phyloP scores from a whole-genome alignment of 2,113 vertebrate genomes.

The Trichechus manatus region DNA sequence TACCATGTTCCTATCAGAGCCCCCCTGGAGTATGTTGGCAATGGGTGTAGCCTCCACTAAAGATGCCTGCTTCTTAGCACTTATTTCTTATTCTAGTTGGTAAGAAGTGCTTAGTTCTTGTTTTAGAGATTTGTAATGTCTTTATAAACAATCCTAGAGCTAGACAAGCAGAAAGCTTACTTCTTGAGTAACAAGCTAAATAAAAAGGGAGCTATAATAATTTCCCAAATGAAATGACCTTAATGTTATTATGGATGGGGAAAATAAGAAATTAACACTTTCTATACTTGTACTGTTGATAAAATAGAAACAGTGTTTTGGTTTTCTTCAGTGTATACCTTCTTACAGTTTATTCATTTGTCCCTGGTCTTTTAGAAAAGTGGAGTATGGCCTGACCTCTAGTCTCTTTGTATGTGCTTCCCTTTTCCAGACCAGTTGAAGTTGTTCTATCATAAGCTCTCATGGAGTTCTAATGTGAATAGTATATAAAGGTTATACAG shows the following conservation, averaged over 20 bases:
- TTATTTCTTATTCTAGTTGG: conserved; percentile 20
- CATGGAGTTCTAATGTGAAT: not conserved
- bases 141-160: not conserved
- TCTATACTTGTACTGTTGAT: not conserved
- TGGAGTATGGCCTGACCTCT: not conserved
- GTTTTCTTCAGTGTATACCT: not conserved
- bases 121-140: not conserved
- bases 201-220: not conserved
- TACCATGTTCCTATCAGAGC: too few species aligned
- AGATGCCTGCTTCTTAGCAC: not conserved
- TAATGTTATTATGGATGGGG: not conserved
- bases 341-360: not conserved
- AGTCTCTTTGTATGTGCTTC: not conserved
- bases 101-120: not conserved
- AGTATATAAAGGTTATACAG: not conserved
- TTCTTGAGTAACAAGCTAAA: not conserved
- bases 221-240: not conserved
- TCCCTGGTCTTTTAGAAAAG: not conserved
- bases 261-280: not conserved
- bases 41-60: too few species aligned
- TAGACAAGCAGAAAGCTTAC: not conserved
- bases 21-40: too few species aligned
- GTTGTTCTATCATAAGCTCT: not conserved
- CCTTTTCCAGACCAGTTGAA: not conserved
- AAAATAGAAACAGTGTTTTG: not conserved